Conservation (phyloP, 2,888 invertebrate species). For the Ryuthela nishihirai region DNA sequence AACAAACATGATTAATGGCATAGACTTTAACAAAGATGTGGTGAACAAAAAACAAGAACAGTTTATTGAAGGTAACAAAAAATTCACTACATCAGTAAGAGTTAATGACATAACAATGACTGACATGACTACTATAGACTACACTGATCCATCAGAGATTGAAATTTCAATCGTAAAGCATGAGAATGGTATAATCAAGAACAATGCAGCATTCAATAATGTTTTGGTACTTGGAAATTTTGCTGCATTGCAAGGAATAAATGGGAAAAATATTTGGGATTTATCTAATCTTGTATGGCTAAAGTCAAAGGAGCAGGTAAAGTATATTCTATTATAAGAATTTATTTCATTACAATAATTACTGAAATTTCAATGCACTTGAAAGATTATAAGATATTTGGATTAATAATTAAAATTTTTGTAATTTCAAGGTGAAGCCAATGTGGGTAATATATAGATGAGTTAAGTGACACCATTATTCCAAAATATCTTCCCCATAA, state of each 20-base stretch:
- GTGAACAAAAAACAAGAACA: conserved; percentile 1
- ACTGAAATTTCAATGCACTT: too few species aligned
- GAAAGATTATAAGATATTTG: too few species aligned
- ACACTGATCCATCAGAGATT: conserved; percentile 19
- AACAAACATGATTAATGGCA: conserved; percentile 2
- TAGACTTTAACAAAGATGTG: conserved; percentile 6
- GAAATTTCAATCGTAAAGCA: conserved; percentile 14
- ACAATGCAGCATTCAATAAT: conserved; percentile 4
- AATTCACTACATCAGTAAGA: neutral
- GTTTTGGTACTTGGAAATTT: conserved; percentile 11
- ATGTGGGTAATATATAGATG: too few species aligned
- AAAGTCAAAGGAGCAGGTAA: conserved; percentile 13
- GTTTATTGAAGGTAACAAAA: conserved; percentile 8
- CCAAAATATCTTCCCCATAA: too few species aligned
- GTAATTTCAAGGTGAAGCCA: too few species aligned
- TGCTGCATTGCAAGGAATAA: conserved; percentile 6
- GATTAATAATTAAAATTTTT: too few species aligned
- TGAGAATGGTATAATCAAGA: conserved; percentile 10
- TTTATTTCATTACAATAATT: too few species aligned
- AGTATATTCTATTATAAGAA: too few species aligned
- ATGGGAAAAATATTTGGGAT: conserved; percentile 14
- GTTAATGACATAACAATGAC: conserved; percentile 13
- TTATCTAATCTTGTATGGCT: conserved; percentile 10
- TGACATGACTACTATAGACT: conserved; percentile 14
- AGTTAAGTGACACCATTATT: too few species aligned